These are phyloP conservation scores for Ctenomys sociabilis DNA, from an alignment of 2,113 vertebrate species.

Conservation along the genomic window DNA sequence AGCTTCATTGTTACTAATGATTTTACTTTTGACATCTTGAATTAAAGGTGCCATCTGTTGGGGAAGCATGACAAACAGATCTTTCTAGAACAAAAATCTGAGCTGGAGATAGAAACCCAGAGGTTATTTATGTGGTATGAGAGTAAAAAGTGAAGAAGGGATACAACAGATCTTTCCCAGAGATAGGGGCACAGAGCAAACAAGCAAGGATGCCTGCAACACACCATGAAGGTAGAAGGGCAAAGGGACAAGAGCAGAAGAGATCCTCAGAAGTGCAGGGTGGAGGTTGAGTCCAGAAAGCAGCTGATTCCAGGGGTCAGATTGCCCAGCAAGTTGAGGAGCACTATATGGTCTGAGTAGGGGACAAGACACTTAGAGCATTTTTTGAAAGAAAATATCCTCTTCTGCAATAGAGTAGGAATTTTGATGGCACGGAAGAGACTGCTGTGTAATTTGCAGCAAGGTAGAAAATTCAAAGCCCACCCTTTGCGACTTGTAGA, in stretches of 20 bases:
- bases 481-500: background rate
- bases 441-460: rapidly evolving
- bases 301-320: background rate
- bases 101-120: background rate
- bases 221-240: too few relatives aligned
- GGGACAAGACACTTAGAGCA: background rate
- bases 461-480: background rate
- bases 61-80: background rate
- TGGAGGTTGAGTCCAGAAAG: background rate
- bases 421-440: background rate
- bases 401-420: background rate
- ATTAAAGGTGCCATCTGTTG: background rate
- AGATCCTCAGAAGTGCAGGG: rapidly evolving
- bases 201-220: background rate
- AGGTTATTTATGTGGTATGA: background rate
- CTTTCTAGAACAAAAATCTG: background rate
- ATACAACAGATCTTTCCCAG: too few relatives aligned
- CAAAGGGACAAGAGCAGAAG: background rate
- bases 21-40: background rate
- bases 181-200: background rate
- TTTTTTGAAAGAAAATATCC: background rate
- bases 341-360: background rate
- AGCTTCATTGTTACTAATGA: background rate
- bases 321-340: background rate
- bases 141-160: background rate